A percentile compares a stretch with the other conserved stretches of the same genome.
phyloP scores from a whole-genome alignment of 2,888 invertebrate genomes.

The Ochropacha duplaris region DNA sequence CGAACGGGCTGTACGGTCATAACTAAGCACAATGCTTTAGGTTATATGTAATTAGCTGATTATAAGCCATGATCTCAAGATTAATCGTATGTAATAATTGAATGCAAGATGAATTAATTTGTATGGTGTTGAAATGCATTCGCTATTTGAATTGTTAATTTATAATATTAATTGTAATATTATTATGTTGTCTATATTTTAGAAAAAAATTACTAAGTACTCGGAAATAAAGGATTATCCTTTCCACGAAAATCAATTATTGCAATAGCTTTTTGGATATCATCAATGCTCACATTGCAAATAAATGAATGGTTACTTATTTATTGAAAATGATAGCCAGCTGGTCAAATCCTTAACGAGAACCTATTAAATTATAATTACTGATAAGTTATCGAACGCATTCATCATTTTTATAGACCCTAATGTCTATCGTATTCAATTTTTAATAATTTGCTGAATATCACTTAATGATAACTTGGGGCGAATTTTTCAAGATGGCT shows the following conservation, averaged over 20 bases:
- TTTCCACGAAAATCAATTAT: too few species aligned
- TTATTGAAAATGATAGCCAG: neutral
- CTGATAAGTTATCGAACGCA: neutral
- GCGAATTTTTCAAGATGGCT: too few species aligned
- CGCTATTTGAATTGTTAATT: too few species aligned
- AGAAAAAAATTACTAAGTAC: too few species aligned
- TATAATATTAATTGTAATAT: too few species aligned
- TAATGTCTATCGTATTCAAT: neutral
- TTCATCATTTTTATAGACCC: neutral
- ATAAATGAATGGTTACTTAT: too few species aligned
- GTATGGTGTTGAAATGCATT: neutral
- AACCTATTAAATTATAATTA: neutral
- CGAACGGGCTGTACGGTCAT: constrained; percentile 40
- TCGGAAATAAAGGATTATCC: too few species aligned
- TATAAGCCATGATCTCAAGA: constrained; percentile 60
- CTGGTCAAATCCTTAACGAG: neutral
- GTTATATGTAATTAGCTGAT: constrained; percentile 43
- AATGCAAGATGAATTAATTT: constrained; percentile 41
- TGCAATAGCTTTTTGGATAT: too few species aligned
- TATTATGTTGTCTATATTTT: too few species aligned
- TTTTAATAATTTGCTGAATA: neutral
- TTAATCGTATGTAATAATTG: constrained; percentile 43
- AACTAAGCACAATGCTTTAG: constrained; percentile 25
- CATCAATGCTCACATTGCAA: too few species aligned
- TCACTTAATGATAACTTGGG: too few species aligned